Evolutionary conservation across 2,888 invertebrate species (phyloP).

Genomic region (Andrena minutula): DNA sequence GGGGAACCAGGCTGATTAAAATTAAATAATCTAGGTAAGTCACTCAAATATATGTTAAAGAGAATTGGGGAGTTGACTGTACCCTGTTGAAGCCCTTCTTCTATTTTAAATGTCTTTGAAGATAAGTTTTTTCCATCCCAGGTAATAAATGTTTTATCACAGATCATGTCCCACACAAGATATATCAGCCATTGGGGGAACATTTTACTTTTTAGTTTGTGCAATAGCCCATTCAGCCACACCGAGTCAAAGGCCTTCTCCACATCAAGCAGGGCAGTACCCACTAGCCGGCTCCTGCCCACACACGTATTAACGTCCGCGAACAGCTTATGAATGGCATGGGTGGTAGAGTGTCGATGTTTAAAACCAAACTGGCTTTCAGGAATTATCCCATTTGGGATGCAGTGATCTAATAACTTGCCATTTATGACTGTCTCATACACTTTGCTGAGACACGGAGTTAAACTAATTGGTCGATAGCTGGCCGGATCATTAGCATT

Average conservation of each 20-base stretch:
- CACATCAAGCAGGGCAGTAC: constrained; percentile 17
- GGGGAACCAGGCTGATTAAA: no score
- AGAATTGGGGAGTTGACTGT: no score
- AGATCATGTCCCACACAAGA: no score
- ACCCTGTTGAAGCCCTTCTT: no score
- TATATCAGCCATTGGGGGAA: no score
- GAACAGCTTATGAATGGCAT: constrained; percentile 44
- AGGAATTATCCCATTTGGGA: constrained; percentile 18
- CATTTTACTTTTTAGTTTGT: no score
- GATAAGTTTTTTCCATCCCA: no score
- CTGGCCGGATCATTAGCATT: constrained; percentile 9
- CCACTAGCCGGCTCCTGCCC: constrained; percentile 15
- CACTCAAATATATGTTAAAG: no score
- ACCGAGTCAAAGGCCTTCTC: constrained; percentile 53
- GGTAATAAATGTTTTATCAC: no score
- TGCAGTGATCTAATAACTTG: not conserved
- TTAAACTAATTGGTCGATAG: constrained; percentile 46
- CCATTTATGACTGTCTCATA: constrained; percentile 46
- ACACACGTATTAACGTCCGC: constrained; percentile 20
- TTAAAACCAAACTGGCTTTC: constrained; percentile 46
- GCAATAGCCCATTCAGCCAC: constrained; percentile 31
- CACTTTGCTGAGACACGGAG: constrained; percentile 55
- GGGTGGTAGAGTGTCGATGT: constrained; percentile 35
- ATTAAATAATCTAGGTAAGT: no score
- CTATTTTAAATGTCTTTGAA: no score